A percentile compares a stretch with the other conserved stretches of the same genome.
These are phyloP conservation scores for Cantharis nigra DNA, from an alignment of 2,888 invertebrate species.

Conservation along the genomic window DNA sequence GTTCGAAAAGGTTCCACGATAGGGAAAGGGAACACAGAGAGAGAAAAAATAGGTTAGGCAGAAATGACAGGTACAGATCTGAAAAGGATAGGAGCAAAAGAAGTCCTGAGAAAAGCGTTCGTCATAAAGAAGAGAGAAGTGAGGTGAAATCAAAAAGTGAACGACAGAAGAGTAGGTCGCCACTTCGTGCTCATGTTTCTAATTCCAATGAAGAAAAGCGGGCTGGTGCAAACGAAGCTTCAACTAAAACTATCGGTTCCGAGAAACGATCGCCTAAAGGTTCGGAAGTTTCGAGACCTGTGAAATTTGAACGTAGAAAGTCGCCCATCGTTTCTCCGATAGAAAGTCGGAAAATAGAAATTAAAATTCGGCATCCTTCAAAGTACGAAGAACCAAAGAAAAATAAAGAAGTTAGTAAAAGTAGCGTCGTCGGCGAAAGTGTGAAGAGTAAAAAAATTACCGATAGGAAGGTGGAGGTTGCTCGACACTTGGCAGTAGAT, in stretches of 20 bases:
- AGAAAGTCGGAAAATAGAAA: constrained; percentile 50
- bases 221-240: background rate
- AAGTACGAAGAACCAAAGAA: constrained; percentile 42
- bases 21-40: constrained; percentile 10
- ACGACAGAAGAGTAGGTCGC: constrained; percentile 2
- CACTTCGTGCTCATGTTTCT: background rate
- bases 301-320: constrained; percentile 14
- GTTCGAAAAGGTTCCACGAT: background rate
- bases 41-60: background rate
- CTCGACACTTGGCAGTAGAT: constrained; percentile 20
- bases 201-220: background rate
- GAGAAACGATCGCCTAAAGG: constrained; percentile 2
- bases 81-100: constrained; percentile 1
- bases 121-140: constrained; percentile 3
- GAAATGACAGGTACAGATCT: constrained; percentile 1
- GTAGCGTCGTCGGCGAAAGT: constrained; percentile 15
- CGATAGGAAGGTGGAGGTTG: constrained; percentile 39
- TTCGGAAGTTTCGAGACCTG: background rate
- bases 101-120: background rate
- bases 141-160: background rate
- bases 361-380: constrained; percentile 51
- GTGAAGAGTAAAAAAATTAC: constrained; percentile 16
- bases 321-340: constrained; percentile 33
- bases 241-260: background rate
- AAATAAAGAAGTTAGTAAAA: constrained; percentile 1